A percentile compares a stretch with the other conserved stretches of the same genome.
Conservation (phyloP, 2,113 vertebrate species). For the Planiliza haematocheilus region DNA sequence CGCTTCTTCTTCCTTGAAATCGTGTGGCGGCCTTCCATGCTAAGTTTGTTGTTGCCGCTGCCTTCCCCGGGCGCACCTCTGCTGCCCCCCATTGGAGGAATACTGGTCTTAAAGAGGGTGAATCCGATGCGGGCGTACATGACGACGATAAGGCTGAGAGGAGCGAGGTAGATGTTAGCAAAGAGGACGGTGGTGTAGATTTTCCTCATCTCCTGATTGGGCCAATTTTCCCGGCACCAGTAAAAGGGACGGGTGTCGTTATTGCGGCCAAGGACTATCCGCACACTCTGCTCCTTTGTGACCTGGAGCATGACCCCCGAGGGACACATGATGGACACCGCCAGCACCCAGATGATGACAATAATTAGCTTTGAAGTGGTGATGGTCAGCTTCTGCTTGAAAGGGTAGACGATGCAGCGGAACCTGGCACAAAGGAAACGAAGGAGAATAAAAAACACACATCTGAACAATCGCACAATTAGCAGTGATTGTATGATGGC, state of each 20-base stretch:
- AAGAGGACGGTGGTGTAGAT: slow-evolving; percentile 94
- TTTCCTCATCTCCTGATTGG: slow-evolving; percentile 89
- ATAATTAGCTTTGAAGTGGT: slow-evolving; percentile 84
- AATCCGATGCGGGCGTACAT: slow-evolving; percentile 90
- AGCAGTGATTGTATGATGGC: neutral
- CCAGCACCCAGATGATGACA: slow-evolving; percentile 89
- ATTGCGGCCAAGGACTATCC: slow-evolving; percentile 76
- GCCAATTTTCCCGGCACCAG: slow-evolving; percentile 95
- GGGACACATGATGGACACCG: slow-evolving; percentile 90
- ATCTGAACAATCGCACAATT: neutral
- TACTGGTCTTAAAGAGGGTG: slow-evolving; percentile 81
- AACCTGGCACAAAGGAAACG: slow-evolving; percentile 81
- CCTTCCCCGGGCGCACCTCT: slow-evolving; percentile 30
- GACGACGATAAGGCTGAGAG: slow-evolving; percentile 87
- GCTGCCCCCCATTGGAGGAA: slow-evolving; percentile 42
- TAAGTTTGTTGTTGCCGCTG: slow-evolving; percentile 25
- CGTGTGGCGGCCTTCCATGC: slow-evolving; percentile 72
- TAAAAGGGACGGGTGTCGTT: slow-evolving; percentile 85
- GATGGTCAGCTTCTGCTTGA: slow-evolving; percentile 90
- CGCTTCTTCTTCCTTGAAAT: slow-evolving; percentile 87
- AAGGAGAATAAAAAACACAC: neutral
- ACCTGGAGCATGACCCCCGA: slow-evolving; percentile 92
- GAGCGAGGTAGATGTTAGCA: slow-evolving; percentile 91
- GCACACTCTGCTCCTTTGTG: slow-evolving; percentile 86
- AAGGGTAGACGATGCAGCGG: slow-evolving; percentile 90